phyloP scores from a whole-genome alignment of 2,113 vertebrate species.

The Columba livia region DNA sequence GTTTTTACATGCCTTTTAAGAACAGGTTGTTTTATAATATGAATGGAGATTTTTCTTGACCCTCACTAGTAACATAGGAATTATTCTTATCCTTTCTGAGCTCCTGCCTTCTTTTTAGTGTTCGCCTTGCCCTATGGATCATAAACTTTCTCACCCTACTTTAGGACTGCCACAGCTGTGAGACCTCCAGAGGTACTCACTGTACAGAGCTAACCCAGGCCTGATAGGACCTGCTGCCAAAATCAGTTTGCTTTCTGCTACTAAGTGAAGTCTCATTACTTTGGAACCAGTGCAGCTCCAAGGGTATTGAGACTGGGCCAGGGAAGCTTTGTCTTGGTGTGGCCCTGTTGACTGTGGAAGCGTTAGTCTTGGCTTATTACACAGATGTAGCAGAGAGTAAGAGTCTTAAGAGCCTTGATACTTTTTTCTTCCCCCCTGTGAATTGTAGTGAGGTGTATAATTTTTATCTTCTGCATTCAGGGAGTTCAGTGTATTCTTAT shows the following conservation, averaged over 20 bases:
- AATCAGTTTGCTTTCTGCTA: not conserved
- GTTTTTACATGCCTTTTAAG: not conserved
- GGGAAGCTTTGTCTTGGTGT: not conserved
- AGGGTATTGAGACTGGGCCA: not conserved
- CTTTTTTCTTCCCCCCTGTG: not conserved
- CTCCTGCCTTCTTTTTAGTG: not conserved
- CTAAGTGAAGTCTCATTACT: not conserved
- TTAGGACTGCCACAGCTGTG: not conserved
- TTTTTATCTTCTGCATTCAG: not conserved
- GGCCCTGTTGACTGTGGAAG: not conserved
- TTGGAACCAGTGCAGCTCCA: not conserved
- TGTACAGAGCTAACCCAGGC: not conserved
- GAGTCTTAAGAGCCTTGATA: not conserved
- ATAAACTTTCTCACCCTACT: not conserved
- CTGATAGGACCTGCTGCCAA: not conserved
- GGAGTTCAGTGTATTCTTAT: not conserved
- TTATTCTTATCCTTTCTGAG: not conserved
- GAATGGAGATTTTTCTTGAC: not conserved
- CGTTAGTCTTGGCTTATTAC: not conserved
- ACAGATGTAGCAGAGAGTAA: not conserved
- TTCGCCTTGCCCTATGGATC: not conserved
- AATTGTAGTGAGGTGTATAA: not conserved
- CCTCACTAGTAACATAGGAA: not conserved
- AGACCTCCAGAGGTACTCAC: not conserved
- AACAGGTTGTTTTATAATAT: not conserved